Base-by-base conservation (phyloP, 92 coral and sea anemone genomes). In the Palythoa grandis region DNA sequence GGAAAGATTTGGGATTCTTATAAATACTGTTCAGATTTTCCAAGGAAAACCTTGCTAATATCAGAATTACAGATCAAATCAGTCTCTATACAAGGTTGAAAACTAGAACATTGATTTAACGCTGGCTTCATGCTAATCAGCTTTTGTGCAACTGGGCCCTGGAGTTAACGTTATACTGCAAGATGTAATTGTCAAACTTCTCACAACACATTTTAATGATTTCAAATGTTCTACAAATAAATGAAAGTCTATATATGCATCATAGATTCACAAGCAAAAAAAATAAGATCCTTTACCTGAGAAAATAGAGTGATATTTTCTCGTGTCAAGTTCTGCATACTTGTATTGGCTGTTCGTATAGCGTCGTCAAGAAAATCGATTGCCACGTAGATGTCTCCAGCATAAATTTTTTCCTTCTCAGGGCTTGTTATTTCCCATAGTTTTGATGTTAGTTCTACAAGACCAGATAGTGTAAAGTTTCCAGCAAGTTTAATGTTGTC, bases 381-480 rank as follows among this genome's bases (percentile, higher is more conserved):
- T 15, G 98, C 61, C 3, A 86, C 78, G 60, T 70, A 53, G 25
- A 94, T 90, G 48, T 94, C 98, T 67, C 98, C 98, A 67, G 95
- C 91, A 73, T 94, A 94, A 58, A 94, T 90, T 87, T 94, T 94
- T 76, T 94, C 98, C 16, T 85, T 74, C 60, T 66, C 70, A 22
- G 98, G 98, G 77, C 92, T 87, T 11, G 90, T 88, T 37, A 90
- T 88, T 38, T 88, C 47, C 72, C 63, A 76, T 40, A 94, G 86
- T 53, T 82, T 84, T 29, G 70, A 83, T 14, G 90, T 76, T 52
- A 88, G 65, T 38, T 68, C 72, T 1, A 92, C 82, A 48, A 92
- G 82, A 6, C 74, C 88, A 70, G 86, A 50, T 39, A 89, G 83
- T 72, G 89, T 92, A 10, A 74, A 52, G 47, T 87, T 86, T 47